A percentile compares a stretch with the other conserved stretches of the same genome.
Conservation (phyloP, 2,797 vertebrate species). For the Sternotherus odoratus region DNA sequence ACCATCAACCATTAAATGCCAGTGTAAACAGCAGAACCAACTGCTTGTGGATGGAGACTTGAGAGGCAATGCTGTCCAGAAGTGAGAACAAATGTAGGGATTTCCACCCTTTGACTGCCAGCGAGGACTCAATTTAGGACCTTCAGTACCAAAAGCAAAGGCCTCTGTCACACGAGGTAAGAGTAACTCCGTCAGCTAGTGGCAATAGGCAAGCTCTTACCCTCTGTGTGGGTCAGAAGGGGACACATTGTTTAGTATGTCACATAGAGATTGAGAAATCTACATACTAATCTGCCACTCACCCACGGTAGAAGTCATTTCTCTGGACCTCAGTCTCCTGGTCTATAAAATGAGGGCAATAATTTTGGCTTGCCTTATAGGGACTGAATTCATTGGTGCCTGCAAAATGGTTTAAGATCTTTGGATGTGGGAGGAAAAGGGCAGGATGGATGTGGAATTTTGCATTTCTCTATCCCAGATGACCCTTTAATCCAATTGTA, state of each 20-base stretch:
- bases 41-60: background rate
- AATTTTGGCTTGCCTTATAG: background rate
- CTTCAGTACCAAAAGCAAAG: background rate
- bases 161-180: background rate
- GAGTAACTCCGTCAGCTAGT: background rate
- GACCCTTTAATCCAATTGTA: background rate
- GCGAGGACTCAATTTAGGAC: background rate
- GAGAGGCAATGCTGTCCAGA: background rate
- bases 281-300: background rate
- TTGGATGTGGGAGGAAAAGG: background rate
- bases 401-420: background rate
- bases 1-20: background rate
- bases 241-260: rapidly evolving
- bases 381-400: background rate
- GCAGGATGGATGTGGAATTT: background rate
- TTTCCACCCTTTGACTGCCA: background rate
- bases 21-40: background rate
- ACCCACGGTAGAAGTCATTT: background rate
- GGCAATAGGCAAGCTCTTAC: rapidly evolving
- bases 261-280: background rate
- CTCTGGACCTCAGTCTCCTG: background rate
- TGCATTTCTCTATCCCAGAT: background rate
- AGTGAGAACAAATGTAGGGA: background rate
- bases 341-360: background rate
- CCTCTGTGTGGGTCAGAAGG: rapidly evolving